These are phyloP conservation scores for Cabera pusaria DNA, from an alignment of 2,888 invertebrate species.

Conservation along the genomic window DNA sequence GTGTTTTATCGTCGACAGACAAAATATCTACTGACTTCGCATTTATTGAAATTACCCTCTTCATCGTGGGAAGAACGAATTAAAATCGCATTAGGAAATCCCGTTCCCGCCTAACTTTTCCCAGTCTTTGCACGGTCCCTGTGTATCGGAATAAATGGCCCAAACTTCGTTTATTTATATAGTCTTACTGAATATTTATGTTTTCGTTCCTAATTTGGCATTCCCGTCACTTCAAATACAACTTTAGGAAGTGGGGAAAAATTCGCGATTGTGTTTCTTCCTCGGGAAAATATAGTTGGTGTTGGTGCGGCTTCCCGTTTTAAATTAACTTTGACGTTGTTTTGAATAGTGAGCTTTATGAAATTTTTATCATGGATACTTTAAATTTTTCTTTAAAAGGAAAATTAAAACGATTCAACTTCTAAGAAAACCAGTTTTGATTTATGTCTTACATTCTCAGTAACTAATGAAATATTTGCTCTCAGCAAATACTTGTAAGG, in stretches of 20 bases:
- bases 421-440: neutral
- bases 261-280: conserved; percentile 38
- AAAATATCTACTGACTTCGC: conserved; percentile 64
- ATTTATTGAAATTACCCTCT: conserved; percentile 78
- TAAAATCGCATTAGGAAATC: conserved; percentile 83
- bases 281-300: conserved; percentile 31
- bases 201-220: conserved; percentile 68
- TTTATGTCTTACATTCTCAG: too few relatives aligned
- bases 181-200: conserved; percentile 78
- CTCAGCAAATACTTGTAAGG: too few relatives aligned
- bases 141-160: conserved; percentile 82
- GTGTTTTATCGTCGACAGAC: conserved; percentile 42
- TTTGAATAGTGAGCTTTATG: conserved; percentile 5
- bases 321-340: conserved; percentile 13
- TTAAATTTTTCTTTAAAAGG: too few relatives aligned
- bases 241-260: conserved; percentile 43
- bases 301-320: conserved; percentile 1
- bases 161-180: conserved; percentile 81
- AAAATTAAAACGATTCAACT: too few relatives aligned
- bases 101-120: conserved; percentile 78
- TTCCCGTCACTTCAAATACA: conserved; percentile 65
- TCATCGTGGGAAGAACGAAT: conserved; percentile 77
- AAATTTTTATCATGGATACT: conserved; percentile 1
- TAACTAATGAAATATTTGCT: too few relatives aligned
- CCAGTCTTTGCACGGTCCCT: conserved; percentile 72